A percentile compares a stretch with the other conserved stretches of the same genome.
Evolutionary conservation across 2,888 invertebrate species (phyloP).

Genomic region (Gymnocheta viridis): DNA sequence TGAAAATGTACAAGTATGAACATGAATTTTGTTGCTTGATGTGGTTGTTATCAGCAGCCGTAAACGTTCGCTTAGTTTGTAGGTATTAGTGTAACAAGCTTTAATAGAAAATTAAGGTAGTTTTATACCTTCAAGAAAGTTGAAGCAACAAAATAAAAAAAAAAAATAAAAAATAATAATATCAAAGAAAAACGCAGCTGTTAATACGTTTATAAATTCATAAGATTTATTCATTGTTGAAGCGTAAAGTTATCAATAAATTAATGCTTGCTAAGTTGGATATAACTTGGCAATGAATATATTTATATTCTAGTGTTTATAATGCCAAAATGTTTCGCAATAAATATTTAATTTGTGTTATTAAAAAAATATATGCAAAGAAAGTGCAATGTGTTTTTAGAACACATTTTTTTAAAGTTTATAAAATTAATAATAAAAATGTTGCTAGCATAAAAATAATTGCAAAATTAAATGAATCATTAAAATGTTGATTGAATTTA

Average conservation of each 20-base stretch:
- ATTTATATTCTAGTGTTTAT: neutral
- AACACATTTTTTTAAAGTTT: too few species aligned
- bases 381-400: neutral
- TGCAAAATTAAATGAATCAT: neutral
- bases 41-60: constrained; percentile 59
- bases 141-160: neutral
- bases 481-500: neutral
- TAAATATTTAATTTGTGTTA: neutral
- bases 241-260: constrained; percentile 69
- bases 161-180: too few species aligned
- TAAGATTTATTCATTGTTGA: constrained; percentile 69
- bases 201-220: constrained; percentile 71
- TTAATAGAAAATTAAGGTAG: constrained; percentile 21
- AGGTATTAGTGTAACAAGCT: constrained; percentile 24
- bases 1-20: constrained; percentile 1
- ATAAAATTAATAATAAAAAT: neutral
- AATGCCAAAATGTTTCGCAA: neutral
- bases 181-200: constrained; percentile 68
- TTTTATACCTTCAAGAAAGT: neutral
- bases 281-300: neutral
- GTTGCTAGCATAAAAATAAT: neutral
- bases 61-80: constrained; percentile 32
- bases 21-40: neutral
- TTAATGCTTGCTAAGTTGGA: constrained; percentile 36
- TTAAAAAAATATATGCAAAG: neutral